Evolutionary conservation across 2,888 invertebrate genomes (phyloP), one percentile per base, ranked within the genome.

Genomic region (Notocelia uddmanniana): DNA sequence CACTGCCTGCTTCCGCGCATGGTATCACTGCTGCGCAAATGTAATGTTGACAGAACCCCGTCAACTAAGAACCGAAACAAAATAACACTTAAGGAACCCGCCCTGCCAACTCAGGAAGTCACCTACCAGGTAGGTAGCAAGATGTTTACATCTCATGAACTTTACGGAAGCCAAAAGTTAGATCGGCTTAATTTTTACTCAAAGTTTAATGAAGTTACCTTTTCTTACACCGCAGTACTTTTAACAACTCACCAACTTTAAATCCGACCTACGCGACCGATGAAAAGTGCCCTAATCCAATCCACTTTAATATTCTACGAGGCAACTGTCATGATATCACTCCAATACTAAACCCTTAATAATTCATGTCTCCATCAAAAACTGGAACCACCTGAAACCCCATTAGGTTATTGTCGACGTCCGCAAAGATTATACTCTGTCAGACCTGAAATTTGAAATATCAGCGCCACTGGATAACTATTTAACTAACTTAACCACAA

Each of bases 261-360:
- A 19, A 58, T 15, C 13, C 6, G 45, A 37, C 31, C 31, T 48
- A 31, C 37, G 31, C 13, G 34, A 19, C 54, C 54, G 54, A 54
- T 26, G 10, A 21, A 21, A 68, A 31, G 18, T 57, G 15, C 8
- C 34, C 50, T 19, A 18, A 55, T 55, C 37, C 50, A 37, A 58
- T 58, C 57, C 26, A 8, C 50, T 18, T 69, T 23, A 57, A 58
- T 64, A 69, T 57, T 68, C 23, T 37, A 69, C 21, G 31, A 62
- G 21, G 45, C 18, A 52, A 48, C 48, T 26, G 52, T n/a, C 62
- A 19, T 60, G 59, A 68, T 37, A 63, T 37, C 52, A 45, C 48
- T 69, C 50, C 57, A 57, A 57, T 64, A 63, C 57, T 15, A n/a
- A 57, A n/a, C n/a, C 50, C 50, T 69, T 50, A 69, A 64, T 64